These are phyloP conservation scores for Lordiphosa andalusiaca DNA, from an alignment of 2,888 invertebrate genomes.

Conservation along the genomic window DNA sequence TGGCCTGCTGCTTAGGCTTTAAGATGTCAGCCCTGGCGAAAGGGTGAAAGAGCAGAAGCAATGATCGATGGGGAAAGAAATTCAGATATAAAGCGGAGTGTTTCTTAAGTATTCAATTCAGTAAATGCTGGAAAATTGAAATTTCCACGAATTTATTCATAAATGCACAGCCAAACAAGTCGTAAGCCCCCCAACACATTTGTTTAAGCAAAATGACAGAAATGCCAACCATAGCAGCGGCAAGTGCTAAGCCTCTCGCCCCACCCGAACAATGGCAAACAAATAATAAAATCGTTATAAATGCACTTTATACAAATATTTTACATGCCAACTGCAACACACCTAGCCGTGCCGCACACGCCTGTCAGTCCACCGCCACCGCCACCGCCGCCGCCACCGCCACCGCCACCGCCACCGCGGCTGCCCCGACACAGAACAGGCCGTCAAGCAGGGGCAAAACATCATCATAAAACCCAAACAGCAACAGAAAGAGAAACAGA, in stretches of 20 bases:
- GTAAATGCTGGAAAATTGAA: too few species aligned
- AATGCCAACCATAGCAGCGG: conserved; percentile 8
- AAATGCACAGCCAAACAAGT: conserved; percentile 29
- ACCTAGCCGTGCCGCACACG: conserved; percentile 10
- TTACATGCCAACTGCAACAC: conserved; percentile 39
- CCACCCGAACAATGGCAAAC: conserved; percentile 42
- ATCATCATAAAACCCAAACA: conserved; percentile 38
- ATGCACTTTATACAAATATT: conserved; percentile 58
- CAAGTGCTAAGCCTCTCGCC: conserved; percentile 30
- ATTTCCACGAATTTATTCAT: conserved; percentile 14
- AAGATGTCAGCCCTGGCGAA: conserved; percentile 30
- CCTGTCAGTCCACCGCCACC: too few species aligned
- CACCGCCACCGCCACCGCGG: not conserved
- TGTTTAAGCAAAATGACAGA: conserved; percentile 39
- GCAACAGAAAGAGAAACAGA: conserved; percentile 10
- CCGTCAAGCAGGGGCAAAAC: conserved; percentile 20
- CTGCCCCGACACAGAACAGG: conserved; percentile 11
- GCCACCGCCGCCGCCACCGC: too few species aligned
- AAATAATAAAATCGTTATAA: conserved; percentile 60
- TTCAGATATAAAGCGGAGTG: too few species aligned
- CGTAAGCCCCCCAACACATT: conserved; percentile 20
- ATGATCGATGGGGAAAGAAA: too few species aligned
- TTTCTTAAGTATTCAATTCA: too few species aligned
- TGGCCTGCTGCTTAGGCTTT: conserved; percentile 48
- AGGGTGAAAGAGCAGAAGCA: not conserved